Conservation (phyloP, 2,797 vertebrate genomes). For the Synanceia verrucosa region DNA sequence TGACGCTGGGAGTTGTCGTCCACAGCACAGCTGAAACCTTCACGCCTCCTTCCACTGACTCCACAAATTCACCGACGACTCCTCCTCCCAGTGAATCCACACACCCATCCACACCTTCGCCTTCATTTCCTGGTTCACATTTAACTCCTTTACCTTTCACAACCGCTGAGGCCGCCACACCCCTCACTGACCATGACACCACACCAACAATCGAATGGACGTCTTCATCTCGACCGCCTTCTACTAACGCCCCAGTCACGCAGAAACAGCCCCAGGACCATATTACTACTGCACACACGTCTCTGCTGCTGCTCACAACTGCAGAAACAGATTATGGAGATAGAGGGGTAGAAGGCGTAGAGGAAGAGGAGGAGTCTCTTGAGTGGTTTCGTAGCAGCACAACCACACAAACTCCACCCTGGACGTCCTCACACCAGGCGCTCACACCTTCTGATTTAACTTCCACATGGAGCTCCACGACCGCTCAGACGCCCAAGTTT, state of each 20-base stretch:
- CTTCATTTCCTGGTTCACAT: neutral
- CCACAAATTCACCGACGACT: neutral
- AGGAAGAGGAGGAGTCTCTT: neutral
- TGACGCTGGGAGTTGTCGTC: neutral
- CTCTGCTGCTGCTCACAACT: constrained; percentile 6
- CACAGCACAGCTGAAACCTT: neutral
- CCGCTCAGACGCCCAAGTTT: constrained; percentile 53
- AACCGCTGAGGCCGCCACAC: neutral
- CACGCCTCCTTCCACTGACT: neutral
- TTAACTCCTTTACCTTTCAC: neutral
- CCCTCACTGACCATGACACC: neutral
- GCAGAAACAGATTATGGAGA: neutral
- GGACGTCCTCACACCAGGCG: neutral
- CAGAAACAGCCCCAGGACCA: neutral
- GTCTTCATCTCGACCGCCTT: neutral
- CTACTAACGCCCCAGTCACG: constrained; percentile 1
- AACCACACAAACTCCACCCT: neutral
- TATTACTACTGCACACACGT: neutral
- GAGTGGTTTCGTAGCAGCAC: constrained; percentile 10
- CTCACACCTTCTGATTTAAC: constrained; percentile 2
- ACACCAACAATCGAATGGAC: neutral
- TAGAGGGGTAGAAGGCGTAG: neutral
- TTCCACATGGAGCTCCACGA: constrained; percentile 26
- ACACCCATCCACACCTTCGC: neutral
- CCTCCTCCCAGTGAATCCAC: neutral